Base-by-base conservation (phyloP, 2,113 vertebrate species). In the Aepyceros melampus region DNA sequence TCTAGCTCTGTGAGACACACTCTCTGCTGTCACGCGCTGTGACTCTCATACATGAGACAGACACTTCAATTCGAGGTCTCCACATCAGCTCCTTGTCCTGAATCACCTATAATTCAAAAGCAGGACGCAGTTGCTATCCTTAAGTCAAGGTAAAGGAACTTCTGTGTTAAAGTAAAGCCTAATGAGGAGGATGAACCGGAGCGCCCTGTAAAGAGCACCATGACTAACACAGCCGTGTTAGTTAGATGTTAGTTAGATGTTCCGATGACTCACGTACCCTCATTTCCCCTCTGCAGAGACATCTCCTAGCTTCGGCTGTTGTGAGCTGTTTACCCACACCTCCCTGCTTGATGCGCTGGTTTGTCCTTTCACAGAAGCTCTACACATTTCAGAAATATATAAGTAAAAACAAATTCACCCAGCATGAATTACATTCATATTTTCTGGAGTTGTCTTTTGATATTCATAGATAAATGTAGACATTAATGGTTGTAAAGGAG, bases 171-270 rank as follows among this genome's bases (percentile, higher is more conserved):
- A 27, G 36, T 15, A 16, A 88, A 92, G 40, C 55, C 36, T 31
- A 29, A 17, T 1, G 49, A 71, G 45, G 55, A 51, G 4, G 7
- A 21, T 33, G 6, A n/a, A 25, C 29, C 3, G 0, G 11, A 21
- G 10, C 7, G 0, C 31, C 13, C 2, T 43, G 8, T 8, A 5
- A 9, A 0, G 11, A 47, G 47, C 9, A 1, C 11, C 9, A 2
- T 3, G 19, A 7, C 16, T n/a, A 21, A 21, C 17, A 0, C 6
- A 15, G 23, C 10, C n/a, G n/a, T n/a, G n/a, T n/a, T n/a, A n/a
- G n/a, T n/a, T n/a, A n/a, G n/a, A n/a, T n/a, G n/a, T n/a, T n/a
- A n/a, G n/a, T n/a, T 29, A 0, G 27, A 1, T 33, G 56, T 2
- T 6, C 7, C 17, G 3, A 13, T 36, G 51, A 29, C 25, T 87